These are phyloP conservation scores for Pristionchus pacificus DNA, from an alignment of 1,140 invertebrate genomes.

Conservation along the genomic window DNA sequence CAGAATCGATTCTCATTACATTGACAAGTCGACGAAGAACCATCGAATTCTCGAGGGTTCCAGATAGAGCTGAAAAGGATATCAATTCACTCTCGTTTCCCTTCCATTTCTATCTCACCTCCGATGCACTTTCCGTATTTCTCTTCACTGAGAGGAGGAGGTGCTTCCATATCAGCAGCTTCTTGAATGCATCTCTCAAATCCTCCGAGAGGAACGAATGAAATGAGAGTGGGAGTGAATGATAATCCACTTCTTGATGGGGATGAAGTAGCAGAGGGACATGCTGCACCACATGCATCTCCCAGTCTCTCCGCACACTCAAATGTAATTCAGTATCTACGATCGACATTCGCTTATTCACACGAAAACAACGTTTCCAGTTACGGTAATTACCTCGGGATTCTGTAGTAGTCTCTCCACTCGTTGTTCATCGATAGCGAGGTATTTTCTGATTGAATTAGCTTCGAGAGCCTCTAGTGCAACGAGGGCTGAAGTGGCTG, in stretches of 20 bases:
- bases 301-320: neutral
- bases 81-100: neutral
- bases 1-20: neutral
- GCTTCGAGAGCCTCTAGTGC: neutral
- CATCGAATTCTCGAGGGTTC: neutral
- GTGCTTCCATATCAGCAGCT: no score
- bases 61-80: neutral
- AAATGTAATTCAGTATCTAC: no score
- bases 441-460: neutral
- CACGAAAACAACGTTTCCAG: neutral
- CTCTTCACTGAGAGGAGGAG: neutral
- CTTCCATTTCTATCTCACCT: no score
- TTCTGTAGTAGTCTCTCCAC: neutral
- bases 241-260: neutral
- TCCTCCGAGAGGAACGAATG: neutral
- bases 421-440: neutral
- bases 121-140: neutral
- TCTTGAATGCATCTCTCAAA: no score
- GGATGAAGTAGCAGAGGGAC: neutral
- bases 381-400: neutral
- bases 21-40: neutral
- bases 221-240: neutral
- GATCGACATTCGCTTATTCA: no score
- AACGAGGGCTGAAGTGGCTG: neutral
- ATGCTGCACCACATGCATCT: neutral